Base-by-base conservation (phyloP, 2,113 vertebrate genomes). In the Phocoena sinus region DNA sequence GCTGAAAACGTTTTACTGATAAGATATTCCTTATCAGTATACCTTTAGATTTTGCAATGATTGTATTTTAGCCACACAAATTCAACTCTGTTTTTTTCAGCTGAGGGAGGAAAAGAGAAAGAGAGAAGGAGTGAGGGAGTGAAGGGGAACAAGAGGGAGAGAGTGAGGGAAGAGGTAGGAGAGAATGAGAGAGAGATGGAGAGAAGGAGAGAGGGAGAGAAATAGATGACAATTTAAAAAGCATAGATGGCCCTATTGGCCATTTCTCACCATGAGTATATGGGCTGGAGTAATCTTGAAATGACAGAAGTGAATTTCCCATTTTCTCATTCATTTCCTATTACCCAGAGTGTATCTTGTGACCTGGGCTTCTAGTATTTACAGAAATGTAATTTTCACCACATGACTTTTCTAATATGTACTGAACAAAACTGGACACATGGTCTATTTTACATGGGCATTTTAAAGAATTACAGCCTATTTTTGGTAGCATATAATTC, bases 401-500 rank as follows among this genome's bases (percentile, higher is more conserved):
- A 74, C 21, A 28, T 50, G 14, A 41, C 8, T 17, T 17, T 50
- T 74, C 70, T 74, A 62, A 23, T 41, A 81, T 80, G 17, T 91
- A 17, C 28, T 63, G 58, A 81, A 63, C 4, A 63, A 47, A 87
- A 68, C 8, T 53, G 23, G 5, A 53, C 5, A 71, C 26, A 26
- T 8, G 70, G 4, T 73, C 50, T 44, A 67, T 28, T 86, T 50
- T 73, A 20, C 13, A 8, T 76, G 36, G 50, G 13, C 5, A 53
- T 92, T 95, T 90, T 87, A 58, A 90, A 65, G 70, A 95, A 53
- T 10, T 87, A 79, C 91, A 93, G 6, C 62, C 8, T 89, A 68
- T 50, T 84, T 96, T 60, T 68, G 20, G 67, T 77, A 56, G 25
- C 8, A 67, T 89, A 0, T 11, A 74, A 74, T 80, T 93, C 33